Base-by-base conservation (phyloP, 2,888 invertebrate species). In the Clitarchus hookeri region DNA sequence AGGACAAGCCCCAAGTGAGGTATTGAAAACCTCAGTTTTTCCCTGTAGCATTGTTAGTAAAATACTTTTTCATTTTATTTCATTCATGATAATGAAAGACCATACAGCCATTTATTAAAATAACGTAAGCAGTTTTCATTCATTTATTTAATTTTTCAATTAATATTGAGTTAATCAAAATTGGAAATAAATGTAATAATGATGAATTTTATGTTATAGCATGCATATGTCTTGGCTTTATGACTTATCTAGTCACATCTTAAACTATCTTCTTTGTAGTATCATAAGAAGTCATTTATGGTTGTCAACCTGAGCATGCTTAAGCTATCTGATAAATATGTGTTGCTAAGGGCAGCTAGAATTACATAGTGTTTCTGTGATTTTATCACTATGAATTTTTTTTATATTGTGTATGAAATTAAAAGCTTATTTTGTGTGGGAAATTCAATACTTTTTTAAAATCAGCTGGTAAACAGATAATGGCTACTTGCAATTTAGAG, bases 1-100 rank as follows among this genome's bases (percentile, higher is more conserved):
- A 54, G 54, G 86, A 87, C 80, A 87, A 85, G 84, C 83, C 83
- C 36, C 86, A 86, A 54, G 84, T 87, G 85, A 87, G 87, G 87
- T 87, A 87, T 53, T 84, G 77, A 36, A 79, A 53, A 54, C 85
- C 84, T 27, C 44, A 77, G 78, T 65, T 83, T 85, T 54, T 44
- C 13, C 83, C 13, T 16, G 65, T 65, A 65, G 65, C 6, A 19
- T 19, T 65, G 4, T 9, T 65, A 19, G 65, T 12, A 12, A 13
- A 65, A 23, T 19, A 65, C 6, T 6, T 19, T 65, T 65, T 65
- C 19, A 65, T 23, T 65, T 12, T 23, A 8, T 19, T 23, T 65
- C 19, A 65, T 9, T 16, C 19, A 65, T 65, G 11, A 65, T 65
- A 65, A 48, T 65, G 4, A 65, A 65, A 19, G 4, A 65, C 23